These are phyloP conservation scores for Galerucella calmariensis DNA, from an alignment of 2,888 invertebrate species.

Conservation along the genomic window DNA sequence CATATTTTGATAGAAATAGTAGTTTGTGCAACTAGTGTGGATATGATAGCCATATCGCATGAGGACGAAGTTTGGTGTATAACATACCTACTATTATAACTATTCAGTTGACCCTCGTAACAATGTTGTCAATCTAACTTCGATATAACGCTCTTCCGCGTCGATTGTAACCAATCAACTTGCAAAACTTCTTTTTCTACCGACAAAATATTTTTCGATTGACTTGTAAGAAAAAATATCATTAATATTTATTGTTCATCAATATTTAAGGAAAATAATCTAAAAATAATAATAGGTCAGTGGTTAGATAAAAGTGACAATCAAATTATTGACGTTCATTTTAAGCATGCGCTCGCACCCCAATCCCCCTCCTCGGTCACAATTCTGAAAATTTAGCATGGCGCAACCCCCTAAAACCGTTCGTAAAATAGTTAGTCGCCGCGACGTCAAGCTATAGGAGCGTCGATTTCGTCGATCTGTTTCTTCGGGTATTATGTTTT, in stretches of 20 bases:
- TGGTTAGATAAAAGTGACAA: constrained; percentile 49
- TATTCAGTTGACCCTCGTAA: background rate
- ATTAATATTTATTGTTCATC: constrained; percentile 3
- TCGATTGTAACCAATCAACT: background rate
- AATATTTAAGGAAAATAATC: constrained; percentile 12
- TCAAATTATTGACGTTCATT: constrained; percentile 50
- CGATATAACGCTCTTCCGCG: background rate
- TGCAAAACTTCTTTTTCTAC: too few species aligned
- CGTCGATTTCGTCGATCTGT: constrained; percentile 22
- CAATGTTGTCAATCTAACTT: background rate
- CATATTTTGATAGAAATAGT: too few species aligned
- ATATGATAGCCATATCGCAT: too few species aligned
- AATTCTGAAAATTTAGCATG: constrained; percentile 13
- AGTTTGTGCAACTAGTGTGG: too few species aligned
- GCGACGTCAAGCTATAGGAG: constrained; percentile 27
- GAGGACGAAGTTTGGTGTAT: too few species aligned
- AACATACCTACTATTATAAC: background rate
- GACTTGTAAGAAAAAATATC: background rate
- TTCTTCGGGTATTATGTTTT: constrained; percentile 24
- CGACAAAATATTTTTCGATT: background rate
- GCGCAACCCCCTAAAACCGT: constrained; percentile 23
- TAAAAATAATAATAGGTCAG: constrained; percentile 45
- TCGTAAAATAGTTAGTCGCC: constrained; percentile 30
- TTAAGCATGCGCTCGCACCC: constrained; percentile 41
- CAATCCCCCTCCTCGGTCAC: constrained; percentile 4